phyloP scores from a whole-genome alignment of 2,888 invertebrate species.

The Chalcis sispes region DNA sequence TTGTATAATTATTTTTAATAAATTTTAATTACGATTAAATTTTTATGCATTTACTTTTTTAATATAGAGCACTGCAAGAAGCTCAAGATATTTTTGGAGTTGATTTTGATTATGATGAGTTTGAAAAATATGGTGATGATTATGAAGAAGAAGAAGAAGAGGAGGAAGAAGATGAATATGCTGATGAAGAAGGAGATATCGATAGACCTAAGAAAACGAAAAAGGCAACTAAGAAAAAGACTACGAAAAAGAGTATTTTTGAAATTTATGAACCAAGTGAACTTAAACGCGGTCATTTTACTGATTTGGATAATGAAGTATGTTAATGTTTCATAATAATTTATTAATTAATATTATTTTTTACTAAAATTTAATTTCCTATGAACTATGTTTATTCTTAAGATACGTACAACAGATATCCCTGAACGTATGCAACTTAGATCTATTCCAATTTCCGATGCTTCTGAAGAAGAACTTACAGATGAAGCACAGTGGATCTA shows the following conservation, averaged over 20 bases:
- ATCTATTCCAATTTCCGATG: slow-evolving; percentile 89
- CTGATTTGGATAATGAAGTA: slow-evolving; percentile 92
- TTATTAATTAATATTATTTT: not conserved
- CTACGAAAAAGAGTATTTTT: slow-evolving; percentile 90
- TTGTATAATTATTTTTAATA: too few relatives aligned
- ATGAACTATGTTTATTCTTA: slow-evolving; percentile 48
- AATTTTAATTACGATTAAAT: slow-evolving; percentile 35
- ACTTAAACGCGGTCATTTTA: slow-evolving; percentile 96
- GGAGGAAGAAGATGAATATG: slow-evolving; percentile 88
- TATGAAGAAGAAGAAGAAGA: slow-evolving; percentile 91
- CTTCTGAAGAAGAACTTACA: slow-evolving; percentile 90
- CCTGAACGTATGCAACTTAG: slow-evolving; percentile 96
- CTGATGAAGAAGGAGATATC: slow-evolving; percentile 83
- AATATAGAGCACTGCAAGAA: slow-evolving; percentile 89
- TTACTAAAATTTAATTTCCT: not conserved
- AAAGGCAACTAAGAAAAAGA: slow-evolving; percentile 86
- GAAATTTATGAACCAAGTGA: slow-evolving; percentile 99
- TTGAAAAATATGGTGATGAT: slow-evolving; percentile 91
- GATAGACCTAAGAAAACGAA: slow-evolving; percentile 82
- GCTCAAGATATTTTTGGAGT: slow-evolving; percentile 99
- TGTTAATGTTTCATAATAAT: slow-evolving; percentile 44
- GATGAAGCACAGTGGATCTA: slow-evolving; percentile 99
- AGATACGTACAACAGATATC: slow-evolving; percentile 90
- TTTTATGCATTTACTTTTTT: not conserved
- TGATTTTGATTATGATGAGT: slow-evolving; percentile 97